Evolutionary conservation across 2,113 vertebrate genomes (phyloP), one percentile per base, ranked within the genome.

Genomic region (Ictalurus furcatus): DNA sequence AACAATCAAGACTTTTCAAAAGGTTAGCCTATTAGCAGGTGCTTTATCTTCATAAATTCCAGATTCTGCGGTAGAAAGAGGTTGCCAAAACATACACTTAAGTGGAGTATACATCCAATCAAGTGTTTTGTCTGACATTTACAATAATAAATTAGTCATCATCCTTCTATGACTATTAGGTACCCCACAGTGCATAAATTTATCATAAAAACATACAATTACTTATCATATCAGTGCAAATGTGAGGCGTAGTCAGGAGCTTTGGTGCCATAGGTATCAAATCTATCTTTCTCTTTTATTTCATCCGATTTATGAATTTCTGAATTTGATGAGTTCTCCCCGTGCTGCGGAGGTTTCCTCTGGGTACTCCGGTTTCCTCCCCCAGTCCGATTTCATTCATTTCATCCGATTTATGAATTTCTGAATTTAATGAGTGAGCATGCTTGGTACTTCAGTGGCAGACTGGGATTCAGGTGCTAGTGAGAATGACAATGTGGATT

Each of bases 311-410:
- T 59, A 21, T 44, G n/a, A n/a, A n/a, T 63, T 48, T 25, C 54
- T 59, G 67, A 65, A 76, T 65, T 54, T 54, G 58, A 86, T 69
- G 74, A 82, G 76, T 34, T n/a, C n/a, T n/a, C n/a, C n/a, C n/a
- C n/a, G n/a, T n/a, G n/a, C n/a, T n/a, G n/a, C n/a, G n/a, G n/a
- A n/a, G n/a, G n/a, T n/a, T n/a, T n/a, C n/a, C n/a, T n/a, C n/a
- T n/a, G n/a, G n/a, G n/a, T n/a, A n/a, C n/a, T n/a, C n/a, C n/a
- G n/a, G n/a, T n/a, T n/a, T n/a, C n/a, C n/a, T n/a, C n/a, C n/a
- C n/a, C n/a, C n/a, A n/a, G n/a, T n/a, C n/a, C n/a, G n/a, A n/a
- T n/a, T n/a, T n/a, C n/a, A n/a, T n/a, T n/a, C n/a, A 6, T 21
- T 74, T 85, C 34, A n/a, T 52, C 40, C 1, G 3, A 14, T 67